Evolutionary conservation across 2,797 vertebrate species (phyloP), one percentile per base, ranked within the genome.

Genomic region (Netta rufina): DNA sequence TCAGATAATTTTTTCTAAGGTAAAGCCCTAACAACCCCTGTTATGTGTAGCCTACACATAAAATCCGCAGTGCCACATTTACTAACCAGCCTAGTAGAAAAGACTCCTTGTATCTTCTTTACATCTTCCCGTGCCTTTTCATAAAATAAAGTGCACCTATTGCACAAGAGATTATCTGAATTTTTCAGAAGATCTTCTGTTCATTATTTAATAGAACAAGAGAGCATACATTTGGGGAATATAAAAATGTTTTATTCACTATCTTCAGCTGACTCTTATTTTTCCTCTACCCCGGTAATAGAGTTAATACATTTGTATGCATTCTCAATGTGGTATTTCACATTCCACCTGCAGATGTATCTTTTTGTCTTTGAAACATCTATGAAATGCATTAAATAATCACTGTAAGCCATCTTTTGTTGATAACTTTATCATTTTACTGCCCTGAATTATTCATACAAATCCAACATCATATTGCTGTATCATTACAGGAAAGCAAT

Each of bases 221-320:
- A 71, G 43, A 88, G 53, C 8, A 1, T 49, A 60, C 66, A 73
- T 86, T 91, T 43, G 70, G 67, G 53, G 51, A 84, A 79, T 86
- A 88, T 88, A 88, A 95, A 95, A 92, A 94, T 93, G 76, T 92
- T 96, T 94, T 96, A 96, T 95, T 93, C 87, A 81, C 91, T 86
- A 10, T 66, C 70, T 94, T 93, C 79, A 65, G 65, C 49, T 92
- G 87, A 87, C 65, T 95, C 41, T 80, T 88, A 77, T 91, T 96
- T 93, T 96, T 78, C 27, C 58, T 74, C 66, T 83, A 47, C 27
- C 33, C 66, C 41, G 73, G 82, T 81, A 84, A 93, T 14, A 83
- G 64, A 33, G 36, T 88, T 85, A 95, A 93, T 73, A 78, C n/a
- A 67, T 79, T 86, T 92, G 82, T 89, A 85, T 4, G 8, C 71